Conservation (phyloP, 2,113 vertebrate genomes). For the Felis chaus region DNA sequence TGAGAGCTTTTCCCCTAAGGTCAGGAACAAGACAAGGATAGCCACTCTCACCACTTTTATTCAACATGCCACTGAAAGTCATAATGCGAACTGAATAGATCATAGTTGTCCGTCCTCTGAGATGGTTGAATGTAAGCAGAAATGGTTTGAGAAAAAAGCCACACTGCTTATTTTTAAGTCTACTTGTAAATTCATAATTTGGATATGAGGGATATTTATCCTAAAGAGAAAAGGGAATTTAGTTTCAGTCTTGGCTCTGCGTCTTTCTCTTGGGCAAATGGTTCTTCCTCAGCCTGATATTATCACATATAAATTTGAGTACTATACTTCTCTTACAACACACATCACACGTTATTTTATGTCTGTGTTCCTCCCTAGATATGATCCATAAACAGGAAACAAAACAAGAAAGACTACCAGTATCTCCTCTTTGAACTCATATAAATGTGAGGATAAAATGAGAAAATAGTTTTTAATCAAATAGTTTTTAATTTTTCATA, state of each 20-base stretch:
- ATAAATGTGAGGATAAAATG: conserved; percentile 19
- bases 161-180: not conserved
- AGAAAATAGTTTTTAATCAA: not conserved
- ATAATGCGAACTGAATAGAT: not conserved
- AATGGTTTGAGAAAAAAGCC: not conserved
- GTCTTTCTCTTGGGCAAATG: not conserved
- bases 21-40: not conserved
- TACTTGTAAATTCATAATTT: not conserved
- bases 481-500: not conserved
- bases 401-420: not conserved
- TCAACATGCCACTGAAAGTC: no score
- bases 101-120: not conserved
- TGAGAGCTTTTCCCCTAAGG: not conserved
- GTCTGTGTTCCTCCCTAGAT: not conserved
- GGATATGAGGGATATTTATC: not conserved
- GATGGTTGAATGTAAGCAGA: not conserved
- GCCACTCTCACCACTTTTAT: not conserved
- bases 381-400: not conserved
- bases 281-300: not conserved
- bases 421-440: not conserved
- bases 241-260: not conserved
- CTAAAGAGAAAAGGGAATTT: not conserved
- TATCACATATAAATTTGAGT: not conserved
- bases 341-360: not conserved
- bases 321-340: not conserved